Evolutionary conservation across 2,888 invertebrate species (phyloP).

Genomic region (Tanypteryx hageni): DNA sequence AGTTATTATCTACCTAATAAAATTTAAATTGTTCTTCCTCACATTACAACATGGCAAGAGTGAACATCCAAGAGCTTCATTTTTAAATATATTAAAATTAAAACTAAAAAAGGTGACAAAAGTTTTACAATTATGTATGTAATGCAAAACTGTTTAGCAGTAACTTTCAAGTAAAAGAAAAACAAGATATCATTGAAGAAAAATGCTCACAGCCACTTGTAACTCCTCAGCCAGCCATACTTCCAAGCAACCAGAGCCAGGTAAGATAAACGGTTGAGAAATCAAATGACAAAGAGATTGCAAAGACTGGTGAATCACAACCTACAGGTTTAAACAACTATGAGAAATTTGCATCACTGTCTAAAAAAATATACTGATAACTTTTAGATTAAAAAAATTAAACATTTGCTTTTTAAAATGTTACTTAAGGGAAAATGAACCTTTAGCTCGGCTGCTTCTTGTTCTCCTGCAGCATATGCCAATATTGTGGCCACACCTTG

Average conservation of each 20-base stretch:
- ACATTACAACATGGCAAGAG: no score
- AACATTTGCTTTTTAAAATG: background rate
- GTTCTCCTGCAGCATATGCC: conserved; percentile 29
- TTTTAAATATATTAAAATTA: no score
- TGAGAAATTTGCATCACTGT: background rate
- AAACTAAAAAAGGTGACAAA: no score
- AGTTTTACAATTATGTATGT: no score
- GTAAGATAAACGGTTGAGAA: conserved; percentile 65
- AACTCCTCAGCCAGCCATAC: conserved; percentile 66
- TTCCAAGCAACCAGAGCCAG: conserved; percentile 68
- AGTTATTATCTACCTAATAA: no score
- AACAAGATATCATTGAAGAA: background rate
- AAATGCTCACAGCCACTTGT: conserved; percentile 48
- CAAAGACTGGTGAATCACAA: conserved; percentile 66
- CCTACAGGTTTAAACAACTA: conserved; percentile 44
- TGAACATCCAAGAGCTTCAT: no score
- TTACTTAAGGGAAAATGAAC: background rate
- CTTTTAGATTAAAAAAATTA: background rate
- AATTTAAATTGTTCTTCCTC: no score
- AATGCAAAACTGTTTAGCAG: no score
- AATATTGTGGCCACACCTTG: conserved; percentile 30
- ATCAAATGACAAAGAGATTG: conserved; percentile 65
- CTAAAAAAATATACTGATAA: background rate
- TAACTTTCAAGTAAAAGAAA: no score
- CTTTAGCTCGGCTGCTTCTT: conserved; percentile 44